Evolutionary conservation across 2,888 invertebrate species (phyloP).

Genomic region (Apocheima hispidaria): DNA sequence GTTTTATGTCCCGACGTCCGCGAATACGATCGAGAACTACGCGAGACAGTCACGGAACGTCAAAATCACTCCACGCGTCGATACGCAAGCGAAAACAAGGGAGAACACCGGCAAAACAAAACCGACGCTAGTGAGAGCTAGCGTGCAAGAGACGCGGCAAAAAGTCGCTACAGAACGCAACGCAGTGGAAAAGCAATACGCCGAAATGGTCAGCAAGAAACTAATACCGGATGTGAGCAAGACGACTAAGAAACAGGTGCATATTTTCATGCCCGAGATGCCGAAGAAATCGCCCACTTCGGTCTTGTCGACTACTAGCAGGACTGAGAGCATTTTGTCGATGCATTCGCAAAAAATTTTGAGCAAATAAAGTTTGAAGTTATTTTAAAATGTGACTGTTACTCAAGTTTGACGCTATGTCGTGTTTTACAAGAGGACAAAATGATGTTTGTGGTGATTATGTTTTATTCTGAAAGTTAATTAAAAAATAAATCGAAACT

Average conservation of each 20-base stretch:
- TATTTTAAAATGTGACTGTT: conserved; percentile 16
- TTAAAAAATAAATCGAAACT: not conserved
- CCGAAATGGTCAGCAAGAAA: conserved; percentile 76
- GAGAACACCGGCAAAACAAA: conserved; percentile 65
- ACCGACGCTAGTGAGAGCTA: conserved; percentile 64
- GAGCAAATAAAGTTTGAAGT: conserved; percentile 49
- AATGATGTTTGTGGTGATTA: not conserved
- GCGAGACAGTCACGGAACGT: conserved; percentile 81
- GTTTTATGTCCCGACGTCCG: conserved; percentile 77
- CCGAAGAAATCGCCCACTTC: conserved; percentile 75
- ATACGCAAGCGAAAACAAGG: conserved; percentile 59
- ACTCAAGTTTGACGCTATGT: not conserved
- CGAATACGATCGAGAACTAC: conserved; percentile 82
- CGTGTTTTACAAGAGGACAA: not conserved
- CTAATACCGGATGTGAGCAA: conserved; percentile 73
- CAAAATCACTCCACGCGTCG: conserved; percentile 70
- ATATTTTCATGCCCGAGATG: conserved; percentile 90
- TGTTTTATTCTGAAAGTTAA: not conserved
- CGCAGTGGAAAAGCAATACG: conserved; percentile 77
- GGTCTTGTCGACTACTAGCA: conserved; percentile 65
- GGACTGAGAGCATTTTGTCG: conserved; percentile 71
- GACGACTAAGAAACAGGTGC: conserved; percentile 88
- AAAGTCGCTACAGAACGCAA: conserved; percentile 71
- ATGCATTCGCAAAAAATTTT: conserved; percentile 56
- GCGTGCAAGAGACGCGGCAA: conserved; percentile 71